phyloP scores from a whole-genome alignment of 2,113 vertebrate species.

The western clawed frog (Xenopus tropicalis) region UCB_Xtro_10.0 CM004448.2:105514501-105515000 shows the following conservation, averaged over 20 bases:
- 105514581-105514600: conserved; percentile 52
- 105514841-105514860: not conserved
- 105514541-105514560: conserved; percentile 74
- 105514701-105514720: conserved; percentile 7
- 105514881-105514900: not conserved
- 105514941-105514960: conserved; percentile 26
- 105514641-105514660: conserved; percentile 62
- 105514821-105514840: not conserved
- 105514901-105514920: not conserved
- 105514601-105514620: conserved; percentile 61
- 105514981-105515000: not conserved
- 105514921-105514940: not conserved
- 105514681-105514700: not conserved
- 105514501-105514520: conserved; percentile 78
- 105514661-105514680: conserved; percentile 65
- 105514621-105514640: conserved; percentile 56
- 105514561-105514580: conserved; percentile 62
- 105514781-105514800: not conserved
- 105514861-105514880: conserved; percentile 12
- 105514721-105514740: conserved; percentile 3
- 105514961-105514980: conserved; percentile 3
- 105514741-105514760: not conserved
- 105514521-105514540: conserved; percentile 77
- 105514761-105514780: not conserved
- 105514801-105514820: not conserved